Percentiles rank a stretch among this genome's conserved stretches.
Conservation (phyloP, 2,888 invertebrate genomes). For the Synanthedon vespiformis region DNA sequence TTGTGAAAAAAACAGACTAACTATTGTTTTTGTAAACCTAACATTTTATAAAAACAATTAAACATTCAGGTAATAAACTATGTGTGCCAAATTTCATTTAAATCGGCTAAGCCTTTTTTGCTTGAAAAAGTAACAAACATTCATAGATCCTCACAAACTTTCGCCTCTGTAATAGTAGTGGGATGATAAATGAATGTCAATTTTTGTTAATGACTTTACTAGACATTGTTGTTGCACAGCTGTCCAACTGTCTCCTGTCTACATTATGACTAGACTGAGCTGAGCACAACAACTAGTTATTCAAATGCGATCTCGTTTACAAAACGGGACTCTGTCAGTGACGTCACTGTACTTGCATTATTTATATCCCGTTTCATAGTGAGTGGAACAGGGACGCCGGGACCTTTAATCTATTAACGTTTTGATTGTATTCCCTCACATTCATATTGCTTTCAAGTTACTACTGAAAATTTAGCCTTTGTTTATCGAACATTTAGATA, state of each 20-base stretch:
- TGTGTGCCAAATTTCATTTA: too few relatives aligned
- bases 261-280: conserved; percentile 15
- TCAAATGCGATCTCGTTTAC: conserved; percentile 43
- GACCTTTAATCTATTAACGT: background rate
- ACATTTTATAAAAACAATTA: too few relatives aligned
- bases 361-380: conserved; percentile 46
- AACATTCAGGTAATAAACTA: too few relatives aligned
- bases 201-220: conserved; percentile 9
- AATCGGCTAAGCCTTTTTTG: too few relatives aligned
- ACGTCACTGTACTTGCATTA: conserved; percentile 57
- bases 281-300: conserved; percentile 27
- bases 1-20: too few relatives aligned
- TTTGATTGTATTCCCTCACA: background rate
- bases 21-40: too few relatives aligned
- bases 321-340: conserved; percentile 43
- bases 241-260: background rate
- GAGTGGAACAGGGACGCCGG: background rate
- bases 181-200: too few relatives aligned
- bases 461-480: too few relatives aligned
- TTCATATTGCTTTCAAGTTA: background rate
- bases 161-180: too few relatives aligned
- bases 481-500: too few relatives aligned
- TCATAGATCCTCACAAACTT: too few relatives aligned
- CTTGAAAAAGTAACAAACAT: too few relatives aligned
- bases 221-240: conserved; percentile 5